Evolutionary conservation across 2,797 vertebrate genomes (phyloP).

Genomic region (Crocodylus rhombifer): DNA sequence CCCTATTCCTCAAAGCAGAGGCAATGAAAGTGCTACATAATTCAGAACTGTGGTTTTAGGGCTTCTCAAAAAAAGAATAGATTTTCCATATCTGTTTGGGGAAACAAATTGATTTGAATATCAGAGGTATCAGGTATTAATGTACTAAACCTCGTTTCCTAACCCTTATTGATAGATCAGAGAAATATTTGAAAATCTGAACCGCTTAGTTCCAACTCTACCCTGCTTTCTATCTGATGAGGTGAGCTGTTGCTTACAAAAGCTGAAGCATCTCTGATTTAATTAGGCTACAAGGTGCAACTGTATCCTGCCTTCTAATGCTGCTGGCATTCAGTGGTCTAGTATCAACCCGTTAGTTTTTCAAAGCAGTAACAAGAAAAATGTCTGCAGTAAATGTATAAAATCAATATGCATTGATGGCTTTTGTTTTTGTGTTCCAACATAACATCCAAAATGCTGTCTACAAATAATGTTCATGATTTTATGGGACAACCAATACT

Average conservation of each 20-base stretch:
- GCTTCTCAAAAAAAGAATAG: neutral
- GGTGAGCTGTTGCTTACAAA: no score
- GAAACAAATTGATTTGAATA: conserved; percentile 4
- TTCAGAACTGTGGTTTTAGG: neutral
- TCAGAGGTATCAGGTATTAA: neutral
- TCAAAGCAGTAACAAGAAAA: conserved; percentile 7
- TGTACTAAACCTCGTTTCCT: neutral
- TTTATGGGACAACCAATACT: neutral
- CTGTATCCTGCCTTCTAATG: conserved; percentile 25
- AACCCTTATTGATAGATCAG: conserved; percentile 17
- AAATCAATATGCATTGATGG: conserved; percentile 61
- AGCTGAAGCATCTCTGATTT: no score
- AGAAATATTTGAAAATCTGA: conserved; percentile 13
- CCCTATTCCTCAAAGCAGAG: neutral
- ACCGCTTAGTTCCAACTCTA: neutral
- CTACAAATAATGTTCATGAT: neutral
- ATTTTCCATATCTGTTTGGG: neutral
- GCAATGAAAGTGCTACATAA: neutral
- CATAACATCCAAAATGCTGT: neutral
- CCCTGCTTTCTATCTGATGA: neutral
- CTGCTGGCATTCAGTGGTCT: neutral
- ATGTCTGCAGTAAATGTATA: conserved; percentile 10
- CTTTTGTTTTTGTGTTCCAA: conserved; percentile 37
- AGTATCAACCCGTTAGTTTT: neutral
- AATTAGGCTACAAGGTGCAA: neutral